Conservation (phyloP, 1,140 invertebrate genomes). For the Medauroidea extradentata region DNA sequence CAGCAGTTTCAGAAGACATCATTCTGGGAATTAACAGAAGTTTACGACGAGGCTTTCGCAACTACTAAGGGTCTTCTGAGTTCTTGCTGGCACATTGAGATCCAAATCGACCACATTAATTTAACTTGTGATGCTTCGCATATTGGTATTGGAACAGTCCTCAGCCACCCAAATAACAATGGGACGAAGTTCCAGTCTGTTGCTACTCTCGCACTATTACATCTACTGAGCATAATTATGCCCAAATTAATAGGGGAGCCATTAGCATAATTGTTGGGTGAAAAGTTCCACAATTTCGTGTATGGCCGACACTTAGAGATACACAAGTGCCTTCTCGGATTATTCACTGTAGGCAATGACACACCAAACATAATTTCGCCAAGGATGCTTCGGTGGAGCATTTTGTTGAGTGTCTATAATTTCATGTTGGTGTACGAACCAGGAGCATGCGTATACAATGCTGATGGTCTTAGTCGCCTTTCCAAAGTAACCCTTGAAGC, state of each 20-base stretch:
- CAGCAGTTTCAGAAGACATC: too few species aligned
- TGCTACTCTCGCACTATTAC: constrained; percentile 38
- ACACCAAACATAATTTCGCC: constrained; percentile 33
- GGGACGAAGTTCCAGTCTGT: constrained; percentile 34
- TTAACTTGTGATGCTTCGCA: constrained; percentile 27
- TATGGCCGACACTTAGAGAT: constrained; percentile 14
- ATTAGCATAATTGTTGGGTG: constrained; percentile 18
- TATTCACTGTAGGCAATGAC: constrained; percentile 30
- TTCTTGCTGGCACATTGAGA: constrained; percentile 19
- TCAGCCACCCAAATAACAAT: constrained; percentile 33
- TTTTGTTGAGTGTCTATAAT: constrained; percentile 17
- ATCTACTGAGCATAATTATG: constrained; percentile 42
- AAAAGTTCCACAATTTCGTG: too few species aligned
- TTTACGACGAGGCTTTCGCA: too few species aligned
- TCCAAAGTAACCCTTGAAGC: not conserved
- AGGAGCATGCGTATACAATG: constrained; percentile 2
- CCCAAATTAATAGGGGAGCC: constrained; percentile 47
- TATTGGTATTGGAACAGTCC: constrained; percentile 38
- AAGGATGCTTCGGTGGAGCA: constrained; percentile 16
- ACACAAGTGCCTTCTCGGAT: constrained; percentile 37
- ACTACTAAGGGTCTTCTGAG: not conserved
- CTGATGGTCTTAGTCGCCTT: constrained; percentile 1
- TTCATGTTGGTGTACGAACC: constrained; percentile 12
- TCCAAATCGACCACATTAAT: constrained; percentile 17
- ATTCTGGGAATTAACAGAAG: too few species aligned